Conservation (phyloP, 2,113 vertebrate species). For the Capreolus pygargus region DNA sequence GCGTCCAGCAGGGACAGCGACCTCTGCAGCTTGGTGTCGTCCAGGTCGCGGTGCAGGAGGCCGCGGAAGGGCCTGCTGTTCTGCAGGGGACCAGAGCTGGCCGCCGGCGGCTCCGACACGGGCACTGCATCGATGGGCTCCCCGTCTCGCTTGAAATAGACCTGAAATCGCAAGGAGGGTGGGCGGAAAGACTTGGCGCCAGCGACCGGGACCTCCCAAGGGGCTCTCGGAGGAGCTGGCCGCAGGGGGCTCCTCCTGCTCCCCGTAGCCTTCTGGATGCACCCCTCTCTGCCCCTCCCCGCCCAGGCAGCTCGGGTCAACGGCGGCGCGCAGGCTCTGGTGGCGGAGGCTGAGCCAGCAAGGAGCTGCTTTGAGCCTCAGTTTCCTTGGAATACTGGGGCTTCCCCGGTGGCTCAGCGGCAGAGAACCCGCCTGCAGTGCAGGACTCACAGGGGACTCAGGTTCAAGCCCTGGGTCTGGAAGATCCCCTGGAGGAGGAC, state of each 20-base stretch:
- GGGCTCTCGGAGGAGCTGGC: not conserved
- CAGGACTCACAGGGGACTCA: not conserved
- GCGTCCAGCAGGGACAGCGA: conserved; percentile 84
- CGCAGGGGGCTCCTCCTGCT: not conserved
- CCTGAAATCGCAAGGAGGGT: conserved; percentile 76
- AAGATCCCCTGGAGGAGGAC: not conserved
- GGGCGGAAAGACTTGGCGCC: not conserved
- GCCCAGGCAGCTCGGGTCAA: fast-evolving
- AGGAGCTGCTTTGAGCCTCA: not conserved
- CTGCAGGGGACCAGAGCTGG: conserved; percentile 48
- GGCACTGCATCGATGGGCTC: conserved; percentile 89
- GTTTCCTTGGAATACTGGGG: not conserved
- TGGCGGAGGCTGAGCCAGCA: not conserved
- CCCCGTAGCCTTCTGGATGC: not conserved
- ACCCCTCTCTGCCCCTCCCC: not conserved
- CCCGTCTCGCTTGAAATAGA: conserved; percentile 94
- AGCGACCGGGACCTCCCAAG: fast-evolving
- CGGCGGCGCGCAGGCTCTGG: not conserved
- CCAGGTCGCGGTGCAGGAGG: conserved; percentile 86
- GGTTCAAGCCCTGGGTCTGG: not conserved
- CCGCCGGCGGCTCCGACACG: conserved; percentile 82
- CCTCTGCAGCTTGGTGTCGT: conserved; percentile 91
- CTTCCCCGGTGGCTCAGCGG: not conserved
- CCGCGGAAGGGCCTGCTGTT: conserved; percentile 78
- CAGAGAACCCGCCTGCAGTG: not conserved